Evolutionary conservation across 1,140 invertebrate genomes (phyloP).

Genomic region (Drosophila parvula): DNA sequence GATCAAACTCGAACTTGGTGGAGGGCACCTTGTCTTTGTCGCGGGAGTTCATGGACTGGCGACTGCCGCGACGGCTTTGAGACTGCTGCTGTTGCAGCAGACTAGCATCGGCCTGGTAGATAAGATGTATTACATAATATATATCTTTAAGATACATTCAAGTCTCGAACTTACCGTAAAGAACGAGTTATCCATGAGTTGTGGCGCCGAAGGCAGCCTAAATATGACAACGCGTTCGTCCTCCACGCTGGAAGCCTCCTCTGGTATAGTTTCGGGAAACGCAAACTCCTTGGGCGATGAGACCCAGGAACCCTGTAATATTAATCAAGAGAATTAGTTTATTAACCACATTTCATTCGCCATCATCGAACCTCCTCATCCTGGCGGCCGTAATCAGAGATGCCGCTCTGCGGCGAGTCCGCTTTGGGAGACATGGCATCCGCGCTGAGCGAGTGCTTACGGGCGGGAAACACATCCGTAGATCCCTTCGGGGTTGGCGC

Average conservation of each 20-base stretch:
- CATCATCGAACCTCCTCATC: slow-evolving; percentile 86
- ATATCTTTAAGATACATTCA: neutral
- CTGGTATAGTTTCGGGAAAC: slow-evolving; percentile 95
- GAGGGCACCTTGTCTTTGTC: slow-evolving; percentile 78
- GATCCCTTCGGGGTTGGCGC: slow-evolving; percentile 86
- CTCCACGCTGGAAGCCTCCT: slow-evolving; percentile 95
- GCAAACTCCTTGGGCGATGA: slow-evolving; percentile 93
- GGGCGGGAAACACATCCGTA: slow-evolving; percentile 92
- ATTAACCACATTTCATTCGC: neutral
- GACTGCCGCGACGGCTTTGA: slow-evolving; percentile 79
- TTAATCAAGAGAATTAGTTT: neutral
- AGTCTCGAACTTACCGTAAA: slow-evolving; percentile 86
- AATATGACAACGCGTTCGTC: slow-evolving; percentile 93
- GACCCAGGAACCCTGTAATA: slow-evolving; percentile 87
- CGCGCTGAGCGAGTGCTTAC: slow-evolving; percentile 83
- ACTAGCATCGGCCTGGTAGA: slow-evolving; percentile 85
- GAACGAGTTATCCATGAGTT: slow-evolving; percentile 85
- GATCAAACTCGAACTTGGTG: slow-evolving; percentile 83
- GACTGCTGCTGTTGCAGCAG: slow-evolving; percentile 85
- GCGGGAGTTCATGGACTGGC: slow-evolving; percentile 77
- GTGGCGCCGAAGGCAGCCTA: slow-evolving; percentile 76
- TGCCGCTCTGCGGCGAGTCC: slow-evolving; percentile 78
- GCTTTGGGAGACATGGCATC: slow-evolving; percentile 79
- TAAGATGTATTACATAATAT: neutral
- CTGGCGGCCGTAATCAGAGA: slow-evolving; percentile 84